Evolutionary conservation across 1,140 invertebrate species (phyloP).

Genomic region (Bombus vancouverensis): DNA sequence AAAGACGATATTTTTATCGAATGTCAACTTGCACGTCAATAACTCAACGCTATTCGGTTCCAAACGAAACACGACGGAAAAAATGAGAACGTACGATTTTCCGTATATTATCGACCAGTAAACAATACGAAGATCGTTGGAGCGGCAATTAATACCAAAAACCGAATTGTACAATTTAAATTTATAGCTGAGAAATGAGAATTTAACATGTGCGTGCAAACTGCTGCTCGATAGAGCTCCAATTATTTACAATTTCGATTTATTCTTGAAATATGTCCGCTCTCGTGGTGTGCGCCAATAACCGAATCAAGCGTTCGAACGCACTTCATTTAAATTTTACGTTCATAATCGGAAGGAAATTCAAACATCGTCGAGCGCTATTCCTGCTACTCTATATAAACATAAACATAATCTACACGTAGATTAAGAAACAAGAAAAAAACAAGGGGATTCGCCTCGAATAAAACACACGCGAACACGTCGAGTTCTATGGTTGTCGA

Average conservation of each 20-base stretch:
- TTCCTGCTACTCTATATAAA: too few species aligned
- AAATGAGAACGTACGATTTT: too few species aligned
- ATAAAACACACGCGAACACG: not conserved
- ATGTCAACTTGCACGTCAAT: too few species aligned
- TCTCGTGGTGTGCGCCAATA: too few species aligned
- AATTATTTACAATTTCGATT: conserved; percentile 20
- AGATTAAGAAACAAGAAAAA: not conserved
- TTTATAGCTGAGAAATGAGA: not conserved
- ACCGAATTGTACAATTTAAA: not conserved
- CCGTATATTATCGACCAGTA: not conserved
- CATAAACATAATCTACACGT: not conserved
- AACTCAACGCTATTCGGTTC: too few species aligned
- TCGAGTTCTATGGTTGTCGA: not conserved
- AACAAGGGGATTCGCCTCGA: not conserved
- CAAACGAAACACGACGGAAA: too few species aligned
- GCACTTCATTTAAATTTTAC: not conserved
- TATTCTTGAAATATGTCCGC: not conserved
- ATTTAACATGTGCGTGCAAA: not conserved
- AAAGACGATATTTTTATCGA: too few species aligned
- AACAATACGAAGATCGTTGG: not conserved
- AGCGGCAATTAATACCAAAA: not conserved
- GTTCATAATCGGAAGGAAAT: not conserved
- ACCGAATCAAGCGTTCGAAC: not conserved
- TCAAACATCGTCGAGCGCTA: not conserved
- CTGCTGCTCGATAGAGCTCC: not conserved